Percentiles rank a stretch among this genome's conserved stretches.
Conservation (phyloP, 2,113 vertebrate species). For the human (Homo sapiens) region DNA sequence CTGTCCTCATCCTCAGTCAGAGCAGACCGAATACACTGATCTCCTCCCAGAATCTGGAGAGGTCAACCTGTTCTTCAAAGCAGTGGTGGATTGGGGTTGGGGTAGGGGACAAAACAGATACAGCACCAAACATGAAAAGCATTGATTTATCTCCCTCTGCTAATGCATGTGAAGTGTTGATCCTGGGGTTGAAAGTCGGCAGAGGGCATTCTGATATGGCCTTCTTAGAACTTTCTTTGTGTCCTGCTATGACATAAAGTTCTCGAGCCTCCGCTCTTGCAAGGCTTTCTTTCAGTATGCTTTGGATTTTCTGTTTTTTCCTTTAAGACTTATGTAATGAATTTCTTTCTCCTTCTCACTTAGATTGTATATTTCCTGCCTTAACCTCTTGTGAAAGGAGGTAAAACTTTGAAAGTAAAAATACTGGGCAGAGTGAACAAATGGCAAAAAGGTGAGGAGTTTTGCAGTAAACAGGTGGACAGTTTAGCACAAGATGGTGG, state of each 20-base stretch:
- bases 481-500: not conserved
- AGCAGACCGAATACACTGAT: not conserved
- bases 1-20: not conserved
- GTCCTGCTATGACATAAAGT: not conserved
- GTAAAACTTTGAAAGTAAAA: not conserved
- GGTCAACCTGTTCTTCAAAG: not conserved
- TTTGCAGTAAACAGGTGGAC: not conserved
- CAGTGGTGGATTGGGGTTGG: fast-evolving
- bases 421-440: not conserved
- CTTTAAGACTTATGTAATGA: not conserved
- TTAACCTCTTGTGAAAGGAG: not conserved
- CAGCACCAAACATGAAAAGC: not conserved
- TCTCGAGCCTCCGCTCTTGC: not conserved
- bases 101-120: not conserved
- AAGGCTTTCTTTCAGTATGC: not conserved
- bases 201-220: not conserved
- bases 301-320: not conserved
- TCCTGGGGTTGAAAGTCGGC: no score
- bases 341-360: not conserved
- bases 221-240: not conserved
- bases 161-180: no score
- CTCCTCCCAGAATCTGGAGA: not conserved
- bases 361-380: not conserved
- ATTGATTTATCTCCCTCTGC: not conserved
- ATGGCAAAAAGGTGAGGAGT: not conserved